Evolutionary conservation across 23 tunicate genomes (phyloP).

Genomic region (Corella eumyota): DNA sequence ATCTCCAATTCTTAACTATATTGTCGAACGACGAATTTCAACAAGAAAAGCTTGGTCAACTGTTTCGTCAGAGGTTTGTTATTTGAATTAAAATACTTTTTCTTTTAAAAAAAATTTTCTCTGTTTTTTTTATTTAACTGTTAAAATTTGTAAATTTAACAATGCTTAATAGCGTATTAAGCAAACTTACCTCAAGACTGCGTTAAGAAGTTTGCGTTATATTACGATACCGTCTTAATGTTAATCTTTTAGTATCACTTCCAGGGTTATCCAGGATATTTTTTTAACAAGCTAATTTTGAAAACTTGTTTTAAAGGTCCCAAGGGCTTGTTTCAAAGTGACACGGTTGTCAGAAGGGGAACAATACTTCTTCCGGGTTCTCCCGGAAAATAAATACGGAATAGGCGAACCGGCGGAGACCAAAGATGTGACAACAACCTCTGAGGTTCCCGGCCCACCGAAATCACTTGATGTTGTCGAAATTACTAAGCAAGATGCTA

Average conservation of each 20-base stretch:
- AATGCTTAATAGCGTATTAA: too few species aligned
- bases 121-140: too few species aligned
- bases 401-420: slow-evolving; percentile 92
- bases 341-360: slow-evolving; percentile 63
- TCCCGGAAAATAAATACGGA: slow-evolving; percentile 95
- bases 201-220: too few species aligned
- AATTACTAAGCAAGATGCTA: slow-evolving; percentile 33
- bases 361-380: slow-evolving; percentile 79
- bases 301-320: slow-evolving; percentile 13
- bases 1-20: slow-evolving; percentile 70
- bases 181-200: too few species aligned
- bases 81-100: background rate
- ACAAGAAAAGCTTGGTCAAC: slow-evolving; percentile 90
- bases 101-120: too few species aligned
- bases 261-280: too few species aligned
- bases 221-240: too few species aligned
- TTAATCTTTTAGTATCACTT: too few species aligned
- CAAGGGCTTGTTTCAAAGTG: slow-evolving; percentile 65
- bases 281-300: too few species aligned
- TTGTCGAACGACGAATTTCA: slow-evolving; percentile 78
- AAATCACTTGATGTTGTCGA: slow-evolving; percentile 31
- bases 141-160: too few species aligned
- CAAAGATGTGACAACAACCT: slow-evolving; percentile 44
- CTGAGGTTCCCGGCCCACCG: slow-evolving; percentile 89
- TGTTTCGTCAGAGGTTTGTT: slow-evolving; percentile 61